These are phyloP conservation scores for Heliopora coerulea DNA, from an alignment of 92 coral and sea anemone genomes.

Conservation along the genomic window DNA sequence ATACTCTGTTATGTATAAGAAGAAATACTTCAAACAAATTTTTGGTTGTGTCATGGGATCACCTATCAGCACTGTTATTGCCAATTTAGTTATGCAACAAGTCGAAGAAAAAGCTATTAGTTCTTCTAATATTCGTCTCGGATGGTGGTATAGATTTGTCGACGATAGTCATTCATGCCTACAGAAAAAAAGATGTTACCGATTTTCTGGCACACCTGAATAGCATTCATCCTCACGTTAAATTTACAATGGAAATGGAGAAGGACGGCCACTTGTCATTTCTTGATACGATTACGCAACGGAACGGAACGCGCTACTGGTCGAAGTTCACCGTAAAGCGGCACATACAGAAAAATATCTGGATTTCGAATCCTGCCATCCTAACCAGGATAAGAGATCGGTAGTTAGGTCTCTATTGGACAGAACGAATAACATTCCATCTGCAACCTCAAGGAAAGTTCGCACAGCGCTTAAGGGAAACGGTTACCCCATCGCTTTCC, in stretches of 20 bases:
- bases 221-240: constrained; percentile 1
- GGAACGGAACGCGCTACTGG: background rate
- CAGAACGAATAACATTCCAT: constrained; percentile 11
- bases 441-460: background rate
- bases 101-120: constrained; percentile 1
- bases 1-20: too few relatives aligned
- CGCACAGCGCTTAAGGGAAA: background rate
- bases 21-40: too few relatives aligned
- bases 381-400: constrained; percentile 17
- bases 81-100: background rate
- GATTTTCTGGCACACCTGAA: background rate
- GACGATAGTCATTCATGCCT: constrained; percentile 5
- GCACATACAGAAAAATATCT: constrained; percentile 20
- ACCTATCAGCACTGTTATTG: background rate
- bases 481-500: background rate
- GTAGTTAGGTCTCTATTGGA: constrained; percentile 13
- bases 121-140: background rate
- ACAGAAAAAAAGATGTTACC: too few relatives aligned
- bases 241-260: constrained; percentile 1
- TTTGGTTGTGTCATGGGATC: too few relatives aligned
- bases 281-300: background rate
- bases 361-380: constrained; percentile 1
- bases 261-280: background rate
- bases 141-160: constrained; percentile 17
- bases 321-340: constrained; percentile 11